Percentiles rank a stretch among this genome's conserved stretches.
These are phyloP conservation scores for Tenthredo scrophulariae DNA, from an alignment of 2,888 invertebrate species.

Conservation along the genomic window DNA sequence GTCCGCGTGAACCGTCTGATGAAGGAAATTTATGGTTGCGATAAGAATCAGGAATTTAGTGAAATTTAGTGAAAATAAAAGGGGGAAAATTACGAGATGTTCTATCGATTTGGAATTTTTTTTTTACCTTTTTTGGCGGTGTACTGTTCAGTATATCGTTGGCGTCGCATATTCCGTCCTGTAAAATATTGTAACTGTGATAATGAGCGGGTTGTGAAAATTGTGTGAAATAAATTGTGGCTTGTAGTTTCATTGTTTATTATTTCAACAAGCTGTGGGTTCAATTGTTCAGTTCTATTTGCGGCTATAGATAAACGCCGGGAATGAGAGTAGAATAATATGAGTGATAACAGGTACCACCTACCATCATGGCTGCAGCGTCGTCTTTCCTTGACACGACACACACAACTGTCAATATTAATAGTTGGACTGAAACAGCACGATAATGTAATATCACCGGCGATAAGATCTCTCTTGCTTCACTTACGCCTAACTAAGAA, in stretches of 20 bases:
- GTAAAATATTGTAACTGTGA: constrained; percentile 70
- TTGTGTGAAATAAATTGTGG: neutral
- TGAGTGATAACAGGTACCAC: constrained; percentile 76
- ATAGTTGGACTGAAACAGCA: neutral
- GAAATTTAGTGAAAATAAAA: constrained; percentile 30
- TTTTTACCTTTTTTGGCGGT: constrained; percentile 73
- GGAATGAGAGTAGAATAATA: constrained; percentile 59
- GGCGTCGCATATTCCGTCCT: constrained; percentile 77
- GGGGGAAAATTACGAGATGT: neutral
- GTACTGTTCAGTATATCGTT: constrained; percentile 74
- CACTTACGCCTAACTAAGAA: neutral
- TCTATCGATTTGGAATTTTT: neutral
- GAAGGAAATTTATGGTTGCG: neutral
- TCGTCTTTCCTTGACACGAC: constrained; percentile 68
- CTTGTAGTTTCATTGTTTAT: neutral
- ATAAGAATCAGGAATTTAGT: neutral
- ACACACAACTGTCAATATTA: constrained; percentile 50
- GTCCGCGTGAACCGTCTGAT: constrained; percentile 71
- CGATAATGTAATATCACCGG: neutral
- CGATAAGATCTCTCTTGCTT: neutral
- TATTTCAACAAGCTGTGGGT: neutral
- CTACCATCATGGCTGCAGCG: constrained; percentile 77
- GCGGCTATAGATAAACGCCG: constrained; percentile 40
- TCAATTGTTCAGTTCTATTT: neutral
- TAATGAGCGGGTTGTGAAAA: neutral